A percentile compares a stretch with the other conserved stretches of the same genome.
phyloP scores from a whole-genome alignment of 1,140 invertebrate species.

The Chionoecetes opilio region DNA sequence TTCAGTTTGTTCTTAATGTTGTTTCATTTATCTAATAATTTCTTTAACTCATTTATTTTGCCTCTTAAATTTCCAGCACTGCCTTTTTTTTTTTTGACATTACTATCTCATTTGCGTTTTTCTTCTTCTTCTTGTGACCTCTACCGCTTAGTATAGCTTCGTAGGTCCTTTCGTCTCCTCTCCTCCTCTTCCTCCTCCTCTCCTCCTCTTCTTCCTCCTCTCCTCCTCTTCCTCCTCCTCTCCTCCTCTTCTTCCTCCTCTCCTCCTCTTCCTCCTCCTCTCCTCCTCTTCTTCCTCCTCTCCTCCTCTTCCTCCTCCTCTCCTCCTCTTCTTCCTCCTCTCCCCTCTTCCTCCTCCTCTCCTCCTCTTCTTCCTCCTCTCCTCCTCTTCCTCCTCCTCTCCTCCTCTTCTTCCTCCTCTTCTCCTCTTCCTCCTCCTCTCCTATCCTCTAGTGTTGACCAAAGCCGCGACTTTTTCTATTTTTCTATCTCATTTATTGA shows the following conservation, averaged over 20 bases:
- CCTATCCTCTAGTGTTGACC: no score
- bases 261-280: background rate
- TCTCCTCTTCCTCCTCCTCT: no score
- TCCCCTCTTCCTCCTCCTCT: background rate
- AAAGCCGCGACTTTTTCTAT: no score
- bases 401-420: no score
- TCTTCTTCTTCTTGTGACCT: background rate
- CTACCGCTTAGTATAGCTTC: background rate
- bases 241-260: background rate
- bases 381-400: no score
- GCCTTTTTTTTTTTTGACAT: no score
- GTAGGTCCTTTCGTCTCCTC: background rate
- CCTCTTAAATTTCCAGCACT: no score
- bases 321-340: background rate
- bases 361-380: background rate
- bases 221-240: no score
- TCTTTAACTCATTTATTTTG: no score
- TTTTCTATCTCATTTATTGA: no score
- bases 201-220: background rate
- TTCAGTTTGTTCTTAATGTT: no score
- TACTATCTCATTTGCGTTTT: background rate
- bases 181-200: background rate
- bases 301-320: background rate
- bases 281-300: background rate
- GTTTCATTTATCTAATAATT: no score